A percentile compares a stretch with the other conserved stretches of the same genome.
Evolutionary conservation across 1,140 invertebrate species (phyloP).

Genomic region (Dryas iulia): DNA sequence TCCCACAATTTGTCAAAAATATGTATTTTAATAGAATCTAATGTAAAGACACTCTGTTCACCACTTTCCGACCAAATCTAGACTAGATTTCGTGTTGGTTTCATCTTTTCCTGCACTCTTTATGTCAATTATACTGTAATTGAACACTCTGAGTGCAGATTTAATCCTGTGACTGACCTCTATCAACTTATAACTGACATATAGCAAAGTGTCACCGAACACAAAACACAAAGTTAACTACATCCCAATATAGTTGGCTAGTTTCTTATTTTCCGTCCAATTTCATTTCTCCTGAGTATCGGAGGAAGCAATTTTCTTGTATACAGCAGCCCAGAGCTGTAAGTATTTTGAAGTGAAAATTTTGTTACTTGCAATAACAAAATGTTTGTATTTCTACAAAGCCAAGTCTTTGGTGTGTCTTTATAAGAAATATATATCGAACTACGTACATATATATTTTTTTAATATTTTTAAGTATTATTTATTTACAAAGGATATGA

Average conservation of each 20-base stretch:
- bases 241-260: neutral
- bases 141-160: too few relatives aligned
- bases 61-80: too few relatives aligned
- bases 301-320: neutral
- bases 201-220: neutral
- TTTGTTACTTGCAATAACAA: neutral
- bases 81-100: too few relatives aligned
- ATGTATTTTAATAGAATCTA: too few relatives aligned
- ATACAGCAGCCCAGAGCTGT: neutral
- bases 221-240: neutral
- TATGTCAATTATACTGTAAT: neutral
- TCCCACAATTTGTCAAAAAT: too few relatives aligned
- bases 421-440: neutral
- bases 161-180: too few relatives aligned
- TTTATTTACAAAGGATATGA: too few relatives aligned
- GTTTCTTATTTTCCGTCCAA: slow-evolving; percentile 2
- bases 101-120: neutral
- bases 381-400: neutral
- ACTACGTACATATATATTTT: neutral
- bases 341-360: neutral
- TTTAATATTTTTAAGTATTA: neutral
- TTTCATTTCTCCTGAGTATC: slow-evolving; percentile 11
- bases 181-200: neutral
- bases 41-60: too few relatives aligned
- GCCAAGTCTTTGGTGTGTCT: neutral